phyloP scores from a whole-genome alignment of 1,140 invertebrate genomes.

The Capitella teleta region DNA sequence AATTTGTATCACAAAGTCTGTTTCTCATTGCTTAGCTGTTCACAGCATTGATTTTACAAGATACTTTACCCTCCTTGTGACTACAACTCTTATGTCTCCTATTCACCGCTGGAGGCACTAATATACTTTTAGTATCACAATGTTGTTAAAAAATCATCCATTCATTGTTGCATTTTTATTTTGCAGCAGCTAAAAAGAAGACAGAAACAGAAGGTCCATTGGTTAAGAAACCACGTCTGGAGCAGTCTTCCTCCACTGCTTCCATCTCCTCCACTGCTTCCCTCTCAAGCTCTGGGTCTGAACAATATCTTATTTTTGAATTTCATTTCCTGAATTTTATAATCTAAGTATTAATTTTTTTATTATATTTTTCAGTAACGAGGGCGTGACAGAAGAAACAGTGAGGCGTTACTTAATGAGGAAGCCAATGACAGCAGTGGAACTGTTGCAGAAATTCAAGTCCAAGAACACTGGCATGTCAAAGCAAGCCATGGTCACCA shows the following conservation, averaged over 20 bases:
- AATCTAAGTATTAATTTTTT: not conserved
- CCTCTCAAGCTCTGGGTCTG: not conserved
- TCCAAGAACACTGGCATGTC: conserved; percentile 83
- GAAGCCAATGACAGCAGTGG: conserved; percentile 92
- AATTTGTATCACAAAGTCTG: too few relatives aligned
- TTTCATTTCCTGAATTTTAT: not conserved
- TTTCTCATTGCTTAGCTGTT: too few relatives aligned
- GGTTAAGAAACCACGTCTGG: conserved; percentile 46
- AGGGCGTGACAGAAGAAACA: conserved; percentile 85
- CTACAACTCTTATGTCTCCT: too few relatives aligned
- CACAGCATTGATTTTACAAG: too few relatives aligned
- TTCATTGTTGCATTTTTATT: not conserved
- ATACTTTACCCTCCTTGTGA: too few relatives aligned
- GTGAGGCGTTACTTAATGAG: conserved; percentile 82
- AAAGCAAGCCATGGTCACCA: conserved; percentile 77
- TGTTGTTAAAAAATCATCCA: too few relatives aligned
- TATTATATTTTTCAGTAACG: conserved; percentile 46
- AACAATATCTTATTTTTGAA: not conserved
- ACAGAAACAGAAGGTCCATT: conserved; percentile 41
- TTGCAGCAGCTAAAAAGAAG: conserved; percentile 23
- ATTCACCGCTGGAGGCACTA: too few relatives aligned
- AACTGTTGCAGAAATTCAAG: conserved; percentile 88
- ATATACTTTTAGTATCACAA: too few relatives aligned
- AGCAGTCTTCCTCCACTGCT: not conserved
- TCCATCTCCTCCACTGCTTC: not conserved